These are phyloP conservation scores for Valencia hispanica DNA, from an alignment of 2,797 vertebrate species.

Conservation along the genomic window DNA sequence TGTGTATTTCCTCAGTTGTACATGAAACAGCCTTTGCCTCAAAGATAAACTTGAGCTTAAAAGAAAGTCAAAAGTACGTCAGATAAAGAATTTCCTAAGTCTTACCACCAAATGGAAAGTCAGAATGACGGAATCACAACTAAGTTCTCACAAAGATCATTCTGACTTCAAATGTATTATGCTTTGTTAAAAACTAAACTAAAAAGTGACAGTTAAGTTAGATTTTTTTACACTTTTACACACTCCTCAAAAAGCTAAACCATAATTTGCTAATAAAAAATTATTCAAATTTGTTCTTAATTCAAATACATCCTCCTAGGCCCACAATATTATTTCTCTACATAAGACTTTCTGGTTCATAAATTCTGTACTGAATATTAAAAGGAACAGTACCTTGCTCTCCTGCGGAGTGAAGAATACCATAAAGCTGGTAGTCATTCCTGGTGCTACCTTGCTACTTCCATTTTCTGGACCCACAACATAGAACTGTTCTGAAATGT, in stretches of 20 bases:
- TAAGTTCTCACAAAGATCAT: neutral
- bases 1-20: neutral
- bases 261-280: neutral
- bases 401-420: conserved; percentile 85
- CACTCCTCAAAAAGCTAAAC: neutral
- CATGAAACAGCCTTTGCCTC: neutral
- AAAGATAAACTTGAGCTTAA: neutral
- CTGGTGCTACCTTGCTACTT: conserved; percentile 85
- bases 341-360: neutral
- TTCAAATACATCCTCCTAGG: neutral
- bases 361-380: neutral
- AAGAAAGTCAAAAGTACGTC: neutral
- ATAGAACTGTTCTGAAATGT: conserved; percentile 86
- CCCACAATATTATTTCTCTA: neutral
- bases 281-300: neutral
- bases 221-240: neutral
- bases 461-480: conserved; percentile 75
- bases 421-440: conserved; percentile 74
- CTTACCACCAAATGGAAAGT: neutral
- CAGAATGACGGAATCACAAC: neutral
- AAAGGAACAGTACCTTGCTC: conserved; percentile 81
- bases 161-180: neutral
- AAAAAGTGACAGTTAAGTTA: neutral
- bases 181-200: neutral
- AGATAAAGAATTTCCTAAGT: neutral